These are phyloP conservation scores for Anabacerthia variegaticeps DNA, from an alignment of 2,797 vertebrate species.

Conservation along the genomic window DNA sequence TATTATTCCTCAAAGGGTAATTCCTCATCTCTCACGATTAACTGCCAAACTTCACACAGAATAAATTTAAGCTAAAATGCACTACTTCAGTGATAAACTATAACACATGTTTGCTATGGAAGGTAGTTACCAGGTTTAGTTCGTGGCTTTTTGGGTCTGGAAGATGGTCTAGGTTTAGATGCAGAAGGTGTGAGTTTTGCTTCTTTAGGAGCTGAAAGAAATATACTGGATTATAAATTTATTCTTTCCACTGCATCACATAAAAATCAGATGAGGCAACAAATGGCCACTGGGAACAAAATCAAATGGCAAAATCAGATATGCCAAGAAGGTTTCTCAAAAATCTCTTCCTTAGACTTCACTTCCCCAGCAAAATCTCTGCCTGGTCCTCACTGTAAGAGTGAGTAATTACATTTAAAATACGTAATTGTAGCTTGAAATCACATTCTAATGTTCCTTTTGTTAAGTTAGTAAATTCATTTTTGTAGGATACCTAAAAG, in stretches of 20 bases:
- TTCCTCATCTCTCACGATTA: neutral
- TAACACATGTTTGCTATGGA: neutral
- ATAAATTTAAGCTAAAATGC: neutral
- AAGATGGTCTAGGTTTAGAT: slow-evolving; percentile 68
- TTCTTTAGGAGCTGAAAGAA: slow-evolving; percentile 76
- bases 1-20: neutral
- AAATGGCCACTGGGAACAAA: neutral
- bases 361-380: neutral
- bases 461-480: neutral
- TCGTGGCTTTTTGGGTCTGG: slow-evolving; percentile 59
- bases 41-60: neutral
- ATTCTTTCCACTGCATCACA: neutral
- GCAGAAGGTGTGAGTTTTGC: slow-evolving; percentile 65
- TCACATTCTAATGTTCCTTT: neutral
- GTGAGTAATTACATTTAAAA: neutral
- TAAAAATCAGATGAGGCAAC: neutral
- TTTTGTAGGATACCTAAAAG: neutral
- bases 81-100: neutral
- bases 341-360: neutral
- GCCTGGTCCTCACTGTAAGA: neutral
- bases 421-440: neutral
- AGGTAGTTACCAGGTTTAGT: slow-evolving; percentile 73
- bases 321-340: neutral
- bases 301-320: neutral
- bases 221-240: slow-evolving; percentile 45